Conservation (phyloP, 2,797 vertebrate genomes). For the Pteronotus mesoamericanus region DNA sequence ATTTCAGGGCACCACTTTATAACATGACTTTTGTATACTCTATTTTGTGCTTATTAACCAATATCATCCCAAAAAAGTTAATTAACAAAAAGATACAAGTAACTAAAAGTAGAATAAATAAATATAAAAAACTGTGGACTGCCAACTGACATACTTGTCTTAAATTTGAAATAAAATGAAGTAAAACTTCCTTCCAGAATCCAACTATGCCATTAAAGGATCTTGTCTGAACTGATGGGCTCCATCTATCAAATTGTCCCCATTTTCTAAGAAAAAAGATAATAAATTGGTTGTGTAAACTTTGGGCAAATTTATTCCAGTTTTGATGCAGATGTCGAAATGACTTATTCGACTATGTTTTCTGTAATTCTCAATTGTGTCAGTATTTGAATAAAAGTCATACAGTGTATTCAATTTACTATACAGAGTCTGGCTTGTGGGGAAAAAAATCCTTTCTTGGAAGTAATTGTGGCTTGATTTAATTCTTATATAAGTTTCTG, state of each 20-base stretch:
- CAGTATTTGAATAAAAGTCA: conserved; percentile 21
- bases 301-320: neutral
- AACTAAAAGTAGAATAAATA: conserved; percentile 10
- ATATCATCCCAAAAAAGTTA: neutral
- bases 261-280: neutral
- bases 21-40: no score
- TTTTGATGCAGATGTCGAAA: neutral
- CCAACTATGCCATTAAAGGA: neutral
- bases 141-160: conserved; percentile 24
- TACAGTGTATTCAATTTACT: neutral
- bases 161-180: conserved; percentile 44
- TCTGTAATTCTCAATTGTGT: neutral
- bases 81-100: neutral
- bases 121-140: conserved; percentile 14
- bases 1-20: neutral
- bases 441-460: neutral
- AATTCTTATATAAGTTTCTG: neutral
- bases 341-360: neutral
- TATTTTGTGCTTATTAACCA: neutral
- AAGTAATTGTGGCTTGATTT: neutral
- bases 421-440: neutral
- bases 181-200: neutral
- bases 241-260: neutral
- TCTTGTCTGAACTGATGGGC: neutral
- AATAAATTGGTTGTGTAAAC: neutral